Conservation (phyloP, 2,797 vertebrate genomes). For the Sphenodon punctatus region DNA sequence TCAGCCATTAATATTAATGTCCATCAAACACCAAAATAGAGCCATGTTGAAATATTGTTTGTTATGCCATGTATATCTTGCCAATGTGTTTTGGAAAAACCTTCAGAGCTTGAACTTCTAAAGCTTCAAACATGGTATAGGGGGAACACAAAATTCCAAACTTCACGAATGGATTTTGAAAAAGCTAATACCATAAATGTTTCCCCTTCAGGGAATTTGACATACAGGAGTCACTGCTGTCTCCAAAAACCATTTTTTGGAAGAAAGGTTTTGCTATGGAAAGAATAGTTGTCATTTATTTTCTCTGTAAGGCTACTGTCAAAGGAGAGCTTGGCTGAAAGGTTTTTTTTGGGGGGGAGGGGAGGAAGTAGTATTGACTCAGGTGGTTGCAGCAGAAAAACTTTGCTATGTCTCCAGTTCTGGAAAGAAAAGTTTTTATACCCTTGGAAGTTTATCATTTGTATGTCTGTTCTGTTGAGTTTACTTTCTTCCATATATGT, state of each 20-base stretch:
- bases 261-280: not conserved
- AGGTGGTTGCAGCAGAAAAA: not conserved
- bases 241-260: not conserved
- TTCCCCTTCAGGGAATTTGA: too few relatives aligned
- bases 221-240: not conserved
- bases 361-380: not conserved
- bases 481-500: not conserved
- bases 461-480: conserved; percentile 3
- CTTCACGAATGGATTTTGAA: too few relatives aligned
- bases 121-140: not conserved
- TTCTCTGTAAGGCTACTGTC: not conserved
- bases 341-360: not conserved
- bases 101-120: too few relatives aligned
- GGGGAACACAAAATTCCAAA: too few relatives aligned
- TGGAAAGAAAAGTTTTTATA: not conserved
- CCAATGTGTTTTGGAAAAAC: too few relatives aligned
- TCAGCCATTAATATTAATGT: too few relatives aligned
- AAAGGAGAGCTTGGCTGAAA: rapidly evolving
- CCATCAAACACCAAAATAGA: too few relatives aligned
- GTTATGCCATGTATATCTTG: too few relatives aligned
- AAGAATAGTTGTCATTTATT: not conserved
- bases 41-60: too few relatives aligned
- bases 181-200: too few relatives aligned
- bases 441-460: conserved; percentile 34
- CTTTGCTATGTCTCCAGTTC: conserved; percentile 50